Conservation (phyloP, 30 jellyfish, hydroid and myxozoan species). For the Nemopilema nomurai region DNA sequence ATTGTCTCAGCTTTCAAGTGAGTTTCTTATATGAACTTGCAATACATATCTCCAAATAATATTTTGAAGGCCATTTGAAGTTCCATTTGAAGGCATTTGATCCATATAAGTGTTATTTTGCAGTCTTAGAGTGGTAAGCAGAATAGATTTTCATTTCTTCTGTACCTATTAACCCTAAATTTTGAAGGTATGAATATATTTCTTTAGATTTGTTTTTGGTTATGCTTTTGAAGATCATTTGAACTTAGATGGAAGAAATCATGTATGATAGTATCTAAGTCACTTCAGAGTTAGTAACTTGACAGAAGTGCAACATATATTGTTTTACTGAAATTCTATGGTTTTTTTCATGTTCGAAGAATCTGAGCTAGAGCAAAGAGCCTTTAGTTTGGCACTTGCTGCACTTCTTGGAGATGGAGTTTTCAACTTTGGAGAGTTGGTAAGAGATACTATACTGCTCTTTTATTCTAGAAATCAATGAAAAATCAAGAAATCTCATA, state of each 20-base stretch:
- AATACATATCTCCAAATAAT: not conserved
- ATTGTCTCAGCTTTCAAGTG: conserved; percentile 66
- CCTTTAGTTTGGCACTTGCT: conserved; percentile 83
- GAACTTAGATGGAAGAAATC: no score
- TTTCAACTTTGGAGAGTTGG: conserved; percentile 94
- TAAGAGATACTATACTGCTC: not conserved
- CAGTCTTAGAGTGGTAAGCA: not conserved
- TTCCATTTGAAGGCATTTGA: no score
- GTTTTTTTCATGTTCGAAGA: conserved; percentile 36
- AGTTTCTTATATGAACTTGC: not conserved
- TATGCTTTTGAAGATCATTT: no score
- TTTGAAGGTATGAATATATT: no score
- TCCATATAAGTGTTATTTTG: no score
- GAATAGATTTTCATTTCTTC: not conserved
- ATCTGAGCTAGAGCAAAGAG: conserved; percentile 78
- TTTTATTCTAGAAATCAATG: no score
- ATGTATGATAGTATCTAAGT: no score
- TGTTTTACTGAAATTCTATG: not conserved
- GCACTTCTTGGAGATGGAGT: conserved; percentile 94
- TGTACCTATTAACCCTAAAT: no score
- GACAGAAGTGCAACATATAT: no score
- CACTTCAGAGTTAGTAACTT: no score
- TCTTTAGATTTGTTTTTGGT: no score
- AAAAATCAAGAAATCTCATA: not conserved
- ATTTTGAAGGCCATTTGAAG: no score